These are phyloP conservation scores for Sclerodermus sp. DNA, from an alignment of 2,888 invertebrate genomes.

Conservation along the genomic window DNA sequence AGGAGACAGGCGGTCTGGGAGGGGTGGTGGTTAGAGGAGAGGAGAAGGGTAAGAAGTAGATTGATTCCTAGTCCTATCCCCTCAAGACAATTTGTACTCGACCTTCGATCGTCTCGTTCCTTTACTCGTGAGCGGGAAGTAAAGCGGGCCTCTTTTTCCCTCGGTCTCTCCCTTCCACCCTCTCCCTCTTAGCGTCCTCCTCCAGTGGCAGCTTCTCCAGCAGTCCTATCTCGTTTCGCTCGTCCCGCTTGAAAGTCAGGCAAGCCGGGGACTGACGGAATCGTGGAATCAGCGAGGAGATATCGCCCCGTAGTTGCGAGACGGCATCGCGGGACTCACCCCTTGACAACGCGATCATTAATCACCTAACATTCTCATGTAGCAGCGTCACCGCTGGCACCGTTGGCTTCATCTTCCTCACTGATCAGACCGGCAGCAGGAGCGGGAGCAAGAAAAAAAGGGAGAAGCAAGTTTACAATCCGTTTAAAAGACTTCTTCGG, in stretches of 20 bases:
- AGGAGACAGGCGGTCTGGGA: too few species aligned
- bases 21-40: constrained; percentile 5
- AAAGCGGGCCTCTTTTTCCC: constrained; percentile 24
- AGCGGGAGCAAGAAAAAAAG: constrained; percentile 12
- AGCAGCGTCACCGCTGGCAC: constrained; percentile 30
- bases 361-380: constrained; percentile 41
- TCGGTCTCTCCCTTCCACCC: not conserved
- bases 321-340: constrained; percentile 39
- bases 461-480: constrained; percentile 44
- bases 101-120: constrained; percentile 40
- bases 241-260: constrained; percentile 34
- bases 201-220: constrained; percentile 1
- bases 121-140: constrained; percentile 43
- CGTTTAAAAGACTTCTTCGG: constrained; percentile 40
- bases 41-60: constrained; percentile 40
- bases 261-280: constrained; percentile 15
- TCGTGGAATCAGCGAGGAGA: constrained; percentile 29
- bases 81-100: constrained; percentile 48
- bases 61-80: constrained; percentile 45
- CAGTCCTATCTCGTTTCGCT: constrained; percentile 12
- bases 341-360: constrained; percentile 45
- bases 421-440: constrained; percentile 20
- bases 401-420: constrained; percentile 32
- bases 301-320: constrained; percentile 20
- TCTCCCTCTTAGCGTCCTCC: not conserved